Evolutionary conservation across 37 sponge, comb jelly and placozoan species (phyloP).

Genomic region (Spongilla lacustris): DNA sequence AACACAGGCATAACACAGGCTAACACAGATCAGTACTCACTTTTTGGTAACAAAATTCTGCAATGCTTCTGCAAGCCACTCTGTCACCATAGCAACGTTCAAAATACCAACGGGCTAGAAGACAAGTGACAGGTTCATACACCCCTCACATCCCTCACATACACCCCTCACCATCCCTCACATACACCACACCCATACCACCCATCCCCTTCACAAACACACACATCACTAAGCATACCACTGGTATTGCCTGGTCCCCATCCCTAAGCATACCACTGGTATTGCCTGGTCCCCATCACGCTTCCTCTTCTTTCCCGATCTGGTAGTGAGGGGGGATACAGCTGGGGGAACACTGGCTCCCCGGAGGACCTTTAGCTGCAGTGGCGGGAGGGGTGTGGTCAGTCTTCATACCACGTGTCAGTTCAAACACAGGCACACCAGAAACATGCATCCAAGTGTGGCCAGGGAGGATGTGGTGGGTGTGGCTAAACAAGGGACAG

Average conservation of each 20-base stretch:
- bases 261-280: no score
- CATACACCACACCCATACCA: neutral
- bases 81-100: slow-evolving; percentile 51
- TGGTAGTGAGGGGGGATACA: neutral
- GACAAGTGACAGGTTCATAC: neutral
- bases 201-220: no score
- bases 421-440: neutral
- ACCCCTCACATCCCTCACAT: neutral
- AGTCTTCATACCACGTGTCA: no score
- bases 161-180: neutral
- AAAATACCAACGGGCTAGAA: neutral
- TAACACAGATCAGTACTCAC: no score
- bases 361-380: slow-evolving; percentile 11
- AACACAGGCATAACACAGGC: no score
- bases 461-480: slow-evolving; percentile 18
- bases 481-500: slow-evolving; percentile 5
- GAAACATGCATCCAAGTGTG: slow-evolving; percentile 48
- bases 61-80: slow-evolving; percentile 44
- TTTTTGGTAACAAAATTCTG: slow-evolving; percentile 37
- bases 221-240: no score
- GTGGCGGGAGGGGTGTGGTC: no score
- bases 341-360: slow-evolving; percentile 2
- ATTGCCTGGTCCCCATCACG: neutral
- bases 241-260: no score
- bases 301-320: slow-evolving; percentile 55